Evolutionary conservation across 2,888 invertebrate species (phyloP), one percentile per base, ranked within the genome.

Genomic region (Zelleria hepariella): DNA sequence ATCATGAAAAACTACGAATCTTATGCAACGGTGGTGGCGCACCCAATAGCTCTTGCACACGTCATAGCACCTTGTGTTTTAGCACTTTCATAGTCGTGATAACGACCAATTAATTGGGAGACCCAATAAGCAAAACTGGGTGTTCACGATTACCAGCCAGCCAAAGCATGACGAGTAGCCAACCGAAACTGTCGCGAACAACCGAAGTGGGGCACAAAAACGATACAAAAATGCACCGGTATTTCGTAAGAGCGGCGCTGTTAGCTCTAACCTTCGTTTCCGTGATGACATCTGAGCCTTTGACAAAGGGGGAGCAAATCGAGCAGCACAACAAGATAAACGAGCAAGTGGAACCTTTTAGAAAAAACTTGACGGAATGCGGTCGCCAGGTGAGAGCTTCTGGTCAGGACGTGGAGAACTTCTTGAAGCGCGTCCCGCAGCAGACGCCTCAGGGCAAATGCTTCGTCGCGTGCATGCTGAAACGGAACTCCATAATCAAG

Each of bases 401-500:
- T 0, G 78, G 73, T 75, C 68, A 65, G 0, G 87, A 86, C 51
- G 78, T 87, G 0, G 86, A 87, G 61, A 72, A 76, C 32, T 87
- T 87, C 59, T 64, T 87, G 8, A 86, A 86, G 64, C 68, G 83
- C 56, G 71, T 85, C 47, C 87, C 88, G 0, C 86, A 86, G 55
- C 66, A 72, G 0, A 71, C 79, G 0, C 63, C 74, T 65, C 74
- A 83, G 63, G 87, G 87, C 0, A 86, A 87, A 71, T 87, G 87
- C 57, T 84, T 87, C 61, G 88, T 87, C 1, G 87, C 87, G 0
- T 87, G 87, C 60, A 86, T 87, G 32, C 62, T 87, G 1, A 86
- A 81, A 63, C 69, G 86, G 1, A 87, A 84, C 60, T 64, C 70
- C 0, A 80, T 87, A 2, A 86, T 87, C 62, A 72, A 67, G 15